Percentiles rank a stretch among this genome's conserved stretches.
Conservation (phyloP, 2,888 invertebrate species). For the Sminthurinus aureus region DNA sequence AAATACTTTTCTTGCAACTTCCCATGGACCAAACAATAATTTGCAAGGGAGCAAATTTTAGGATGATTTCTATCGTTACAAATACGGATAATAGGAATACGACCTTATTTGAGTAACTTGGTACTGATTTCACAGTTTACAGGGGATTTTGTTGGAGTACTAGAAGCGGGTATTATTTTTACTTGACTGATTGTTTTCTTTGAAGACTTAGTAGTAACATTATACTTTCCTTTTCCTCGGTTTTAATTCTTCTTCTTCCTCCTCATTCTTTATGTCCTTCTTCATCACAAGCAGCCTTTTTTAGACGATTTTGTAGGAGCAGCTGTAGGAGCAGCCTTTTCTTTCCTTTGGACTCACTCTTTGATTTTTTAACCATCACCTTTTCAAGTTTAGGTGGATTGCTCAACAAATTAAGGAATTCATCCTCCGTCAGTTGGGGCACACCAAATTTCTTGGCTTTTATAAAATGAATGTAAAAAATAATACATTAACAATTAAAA, state of each 20-base stretch:
- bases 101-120: conserved; percentile 83
- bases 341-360: neutral
- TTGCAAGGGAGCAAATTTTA: conserved; percentile 91
- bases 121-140: neutral
- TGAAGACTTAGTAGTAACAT: no score
- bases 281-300: neutral
- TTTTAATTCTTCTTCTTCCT: neutral
- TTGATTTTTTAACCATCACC: no score
- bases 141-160: neutral
- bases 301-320: neutral
- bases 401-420: no score
- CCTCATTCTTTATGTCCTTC: neutral
- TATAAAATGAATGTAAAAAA: no score
- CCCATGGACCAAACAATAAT: conserved; percentile 94
- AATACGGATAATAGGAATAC: conserved; percentile 93
- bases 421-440: no score
- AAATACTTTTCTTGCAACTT: conserved; percentile 89
- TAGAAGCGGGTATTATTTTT: neutral
- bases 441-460: no score
- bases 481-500: no score
- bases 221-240: neutral
- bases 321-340: no score
- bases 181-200: neutral
- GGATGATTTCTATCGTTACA: conserved; percentile 95
- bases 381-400: no score